A percentile compares a stretch with the other conserved stretches of the same genome.
Conservation (phyloP, 2,797 vertebrate genomes). For the Agapornis canus region DNA sequence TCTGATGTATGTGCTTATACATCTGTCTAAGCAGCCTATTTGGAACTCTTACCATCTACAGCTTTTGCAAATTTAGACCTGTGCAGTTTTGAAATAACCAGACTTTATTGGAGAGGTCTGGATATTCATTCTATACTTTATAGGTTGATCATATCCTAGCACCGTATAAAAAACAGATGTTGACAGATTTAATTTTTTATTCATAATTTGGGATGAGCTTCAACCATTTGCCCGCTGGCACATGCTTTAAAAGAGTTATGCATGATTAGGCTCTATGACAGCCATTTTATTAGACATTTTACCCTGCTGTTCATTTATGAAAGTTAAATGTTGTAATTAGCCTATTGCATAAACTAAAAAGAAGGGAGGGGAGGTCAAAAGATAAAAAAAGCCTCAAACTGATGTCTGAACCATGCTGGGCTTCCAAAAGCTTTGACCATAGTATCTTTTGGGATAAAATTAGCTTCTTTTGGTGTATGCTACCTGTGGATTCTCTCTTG, state of each 20-base stretch:
- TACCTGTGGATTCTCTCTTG: not conserved
- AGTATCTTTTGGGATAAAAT: not conserved
- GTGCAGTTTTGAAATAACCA: not conserved
- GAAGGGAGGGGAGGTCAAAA: not conserved
- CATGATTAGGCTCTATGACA: conserved; percentile 29
- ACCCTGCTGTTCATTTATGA: conserved; percentile 1
- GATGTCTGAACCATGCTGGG: not conserved
- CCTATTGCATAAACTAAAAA: not conserved
- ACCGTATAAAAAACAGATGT: not conserved
- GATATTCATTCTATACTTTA: not conserved
- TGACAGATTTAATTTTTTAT: not conserved
- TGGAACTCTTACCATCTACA: not conserved
- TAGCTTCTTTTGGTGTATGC: not conserved
- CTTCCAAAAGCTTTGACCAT: not conserved
- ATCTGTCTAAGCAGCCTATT: not conserved
- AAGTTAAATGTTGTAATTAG: conserved; percentile 53
- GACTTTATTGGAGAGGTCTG: not conserved
- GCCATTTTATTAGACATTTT: conserved; percentile 23
- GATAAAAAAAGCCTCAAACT: not conserved
- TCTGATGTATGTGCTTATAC: not conserved
- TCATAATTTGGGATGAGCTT: not conserved
- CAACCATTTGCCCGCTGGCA: not conserved
- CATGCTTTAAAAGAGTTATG: not conserved
- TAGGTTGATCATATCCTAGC: not conserved
- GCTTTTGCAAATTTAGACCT: not conserved